A percentile compares a stretch with the other conserved stretches of the same genome.
Conservation (phyloP, 2,888 invertebrate genomes). For the Griposia aprilina region DNA sequence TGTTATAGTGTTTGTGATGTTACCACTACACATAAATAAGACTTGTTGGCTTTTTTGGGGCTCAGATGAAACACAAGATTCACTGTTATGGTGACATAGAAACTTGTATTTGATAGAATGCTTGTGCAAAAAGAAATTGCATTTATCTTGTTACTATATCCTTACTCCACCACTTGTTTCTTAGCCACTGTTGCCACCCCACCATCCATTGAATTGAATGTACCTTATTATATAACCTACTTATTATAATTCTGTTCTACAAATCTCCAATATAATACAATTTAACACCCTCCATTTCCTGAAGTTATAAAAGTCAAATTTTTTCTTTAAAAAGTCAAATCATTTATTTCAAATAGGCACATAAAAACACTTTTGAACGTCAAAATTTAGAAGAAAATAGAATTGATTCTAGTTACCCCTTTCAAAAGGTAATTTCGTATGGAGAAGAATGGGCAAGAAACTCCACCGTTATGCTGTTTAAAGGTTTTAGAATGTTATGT, state of each 20-base stretch:
- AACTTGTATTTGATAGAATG: neutral
- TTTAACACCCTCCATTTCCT: neutral
- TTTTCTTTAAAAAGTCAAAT: neutral
- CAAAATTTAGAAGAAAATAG: too few relatives aligned
- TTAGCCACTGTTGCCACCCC: too few relatives aligned
- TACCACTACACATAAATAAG: conserved; percentile 31
- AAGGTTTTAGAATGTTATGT: too few relatives aligned
- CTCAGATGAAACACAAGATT: conserved; percentile 23
- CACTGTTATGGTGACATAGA: conserved; percentile 21
- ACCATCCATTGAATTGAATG: neutral
- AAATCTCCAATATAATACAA: neutral
- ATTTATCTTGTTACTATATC: neutral
- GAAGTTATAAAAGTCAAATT: conserved; percentile 16
- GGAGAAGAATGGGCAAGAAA: too few relatives aligned
- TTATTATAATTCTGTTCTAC: neutral
- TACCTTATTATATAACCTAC: neutral
- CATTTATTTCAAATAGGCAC: too few relatives aligned
- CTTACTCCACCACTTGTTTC: neutral
- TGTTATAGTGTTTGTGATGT: conserved; percentile 50
- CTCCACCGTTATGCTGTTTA: too few relatives aligned
- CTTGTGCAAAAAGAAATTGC: neutral
- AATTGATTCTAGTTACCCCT: too few relatives aligned
- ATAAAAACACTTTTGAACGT: too few relatives aligned
- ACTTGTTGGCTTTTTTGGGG: conserved; percentile 8
- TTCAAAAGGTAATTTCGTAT: too few relatives aligned